Percentiles rank a stretch among this genome's conserved stretches.
phyloP scores from a whole-genome alignment of 2,888 invertebrate genomes.

The Automeris io region DNA sequence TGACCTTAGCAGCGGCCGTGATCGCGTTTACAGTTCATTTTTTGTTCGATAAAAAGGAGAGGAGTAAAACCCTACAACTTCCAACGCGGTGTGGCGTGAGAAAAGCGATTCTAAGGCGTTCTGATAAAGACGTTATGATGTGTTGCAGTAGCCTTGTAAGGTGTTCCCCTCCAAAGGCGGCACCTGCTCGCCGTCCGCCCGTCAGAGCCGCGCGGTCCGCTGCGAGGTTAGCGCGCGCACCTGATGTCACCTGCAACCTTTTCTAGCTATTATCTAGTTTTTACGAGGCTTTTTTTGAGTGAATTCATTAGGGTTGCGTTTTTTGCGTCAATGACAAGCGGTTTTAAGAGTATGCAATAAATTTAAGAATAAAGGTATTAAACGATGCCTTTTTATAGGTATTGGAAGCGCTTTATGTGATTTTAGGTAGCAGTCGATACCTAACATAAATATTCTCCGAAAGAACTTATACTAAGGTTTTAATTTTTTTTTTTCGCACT shows the following conservation, averaged over 20 bases:
- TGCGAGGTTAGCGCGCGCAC: constrained; percentile 49
- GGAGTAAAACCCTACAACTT: constrained; percentile 72
- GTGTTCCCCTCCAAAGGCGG: constrained; percentile 74
- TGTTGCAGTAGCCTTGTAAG: constrained; percentile 53
- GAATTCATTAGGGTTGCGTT: background rate
- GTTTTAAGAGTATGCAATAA: background rate
- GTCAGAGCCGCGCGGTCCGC: constrained; percentile 57
- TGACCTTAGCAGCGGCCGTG: constrained; percentile 77
- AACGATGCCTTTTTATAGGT: too few species aligned
- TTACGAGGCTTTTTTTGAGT: constrained; percentile 4
- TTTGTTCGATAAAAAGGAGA: constrained; percentile 78
- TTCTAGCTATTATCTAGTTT: constrained; percentile 7
- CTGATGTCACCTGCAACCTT: constrained; percentile 50
- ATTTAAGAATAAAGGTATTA: background rate
- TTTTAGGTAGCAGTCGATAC: too few species aligned
- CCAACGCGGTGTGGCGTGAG: background rate
- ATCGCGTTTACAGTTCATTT: constrained; percentile 78
- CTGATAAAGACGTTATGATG: constrained; percentile 13
- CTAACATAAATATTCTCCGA: too few species aligned
- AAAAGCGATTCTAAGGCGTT: constrained; percentile 21
- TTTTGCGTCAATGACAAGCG: background rate
- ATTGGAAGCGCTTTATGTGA: too few species aligned
- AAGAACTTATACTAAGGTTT: too few species aligned
- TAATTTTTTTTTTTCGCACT: too few species aligned
- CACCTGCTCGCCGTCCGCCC: constrained; percentile 69